A percentile compares a stretch with the other conserved stretches of the same genome.
These are phyloP conservation scores for Acrobasis suavella DNA, from an alignment of 2,888 invertebrate species.

Conservation along the genomic window DNA sequence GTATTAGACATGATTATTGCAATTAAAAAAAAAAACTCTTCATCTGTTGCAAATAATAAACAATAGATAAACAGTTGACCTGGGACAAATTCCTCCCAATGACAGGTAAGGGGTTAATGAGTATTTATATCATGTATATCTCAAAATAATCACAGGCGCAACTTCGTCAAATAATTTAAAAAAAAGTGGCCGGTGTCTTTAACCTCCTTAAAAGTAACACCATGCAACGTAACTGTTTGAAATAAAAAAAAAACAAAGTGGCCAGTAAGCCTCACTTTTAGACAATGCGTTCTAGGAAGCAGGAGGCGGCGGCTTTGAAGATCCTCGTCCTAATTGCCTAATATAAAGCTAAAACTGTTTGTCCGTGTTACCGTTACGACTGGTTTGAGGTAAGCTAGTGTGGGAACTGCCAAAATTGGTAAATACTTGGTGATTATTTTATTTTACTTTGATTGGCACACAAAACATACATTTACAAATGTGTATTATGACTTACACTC, in stretches of 20 bases:
- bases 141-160: too few species aligned
- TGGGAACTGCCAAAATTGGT: constrained; percentile 16
- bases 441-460: neutral
- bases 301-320: constrained; percentile 47
- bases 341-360: constrained; percentile 54
- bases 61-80: too few species aligned
- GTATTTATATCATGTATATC: too few species aligned
- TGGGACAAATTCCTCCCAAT: too few species aligned
- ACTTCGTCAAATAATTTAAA: too few species aligned
- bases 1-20: too few species aligned
- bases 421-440: neutral
- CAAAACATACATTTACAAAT: too few species aligned
- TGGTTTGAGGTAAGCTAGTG: constrained; percentile 33
- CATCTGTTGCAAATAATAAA: too few species aligned
- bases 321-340: constrained; percentile 68
- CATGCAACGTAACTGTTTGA: neutral
- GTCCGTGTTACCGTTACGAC: constrained; percentile 62
- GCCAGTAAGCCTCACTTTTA: constrained; percentile 10
- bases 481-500: too few species aligned
- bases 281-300: constrained; percentile 21
- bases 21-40: too few species aligned
- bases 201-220: constrained; percentile 1
- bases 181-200: too few species aligned
- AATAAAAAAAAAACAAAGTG: constrained; percentile 6
- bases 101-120: too few species aligned